Conservation (phyloP, 2,888 invertebrate species). For the Meandrusa payeni region DNA sequence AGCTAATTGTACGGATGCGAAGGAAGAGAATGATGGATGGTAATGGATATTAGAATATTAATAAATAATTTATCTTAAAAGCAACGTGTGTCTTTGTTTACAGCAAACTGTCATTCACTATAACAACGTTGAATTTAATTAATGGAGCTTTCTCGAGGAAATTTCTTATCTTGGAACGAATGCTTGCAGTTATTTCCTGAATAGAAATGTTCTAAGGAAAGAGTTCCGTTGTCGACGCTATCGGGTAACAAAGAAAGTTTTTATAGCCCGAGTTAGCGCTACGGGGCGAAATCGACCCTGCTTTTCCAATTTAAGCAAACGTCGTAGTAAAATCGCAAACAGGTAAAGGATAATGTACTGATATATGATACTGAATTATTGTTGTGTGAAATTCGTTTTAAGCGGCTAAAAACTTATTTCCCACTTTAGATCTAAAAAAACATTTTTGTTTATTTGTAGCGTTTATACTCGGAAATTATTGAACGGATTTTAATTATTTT, state of each 20-base stretch:
- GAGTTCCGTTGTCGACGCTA: constrained; percentile 64
- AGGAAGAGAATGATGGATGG: too few relatives aligned
- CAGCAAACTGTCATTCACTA: too few relatives aligned
- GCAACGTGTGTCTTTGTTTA: too few relatives aligned
- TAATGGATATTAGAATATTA: too few relatives aligned
- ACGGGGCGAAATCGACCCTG: constrained; percentile 56
- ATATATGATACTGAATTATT: constrained; percentile 1
- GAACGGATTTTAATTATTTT: too few relatives aligned
- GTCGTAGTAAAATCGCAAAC: constrained; percentile 54
- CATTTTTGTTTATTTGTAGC: too few relatives aligned
- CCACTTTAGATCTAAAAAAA: too few relatives aligned
- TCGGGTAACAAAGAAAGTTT: constrained; percentile 78
- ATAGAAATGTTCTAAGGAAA: constrained; percentile 51
- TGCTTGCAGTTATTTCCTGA: constrained; percentile 43
- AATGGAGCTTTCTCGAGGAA: background rate
- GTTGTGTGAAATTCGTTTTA: background rate
- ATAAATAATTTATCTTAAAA: too few relatives aligned
- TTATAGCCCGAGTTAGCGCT: constrained; percentile 64
- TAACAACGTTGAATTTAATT: too few relatives aligned
- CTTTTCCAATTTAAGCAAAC: constrained; percentile 71
- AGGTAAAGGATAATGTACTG: constrained; percentile 20
- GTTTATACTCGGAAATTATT: too few relatives aligned
- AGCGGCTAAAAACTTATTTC: too few relatives aligned
- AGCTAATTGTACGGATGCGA: too few relatives aligned
- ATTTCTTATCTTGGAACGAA: constrained; percentile 13